These are phyloP conservation scores for Ptychadena robeensis DNA, from an alignment of 2,797 vertebrate genomes.

Conservation along the genomic window DNA sequence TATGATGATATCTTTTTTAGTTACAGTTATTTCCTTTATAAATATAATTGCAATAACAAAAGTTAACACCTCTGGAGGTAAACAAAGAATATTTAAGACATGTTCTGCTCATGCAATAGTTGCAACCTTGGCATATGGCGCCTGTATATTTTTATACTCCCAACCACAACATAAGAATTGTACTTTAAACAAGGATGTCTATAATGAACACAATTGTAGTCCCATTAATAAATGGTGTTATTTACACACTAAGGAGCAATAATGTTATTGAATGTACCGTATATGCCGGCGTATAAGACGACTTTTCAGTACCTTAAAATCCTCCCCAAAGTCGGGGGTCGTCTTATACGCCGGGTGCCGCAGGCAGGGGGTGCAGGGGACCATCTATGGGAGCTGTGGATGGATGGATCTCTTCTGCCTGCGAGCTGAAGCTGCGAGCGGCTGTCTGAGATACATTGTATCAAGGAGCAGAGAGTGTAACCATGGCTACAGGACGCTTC, in stretches of 20 bases:
- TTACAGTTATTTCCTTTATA: conserved; percentile 29
- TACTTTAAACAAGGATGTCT: conserved; percentile 4
- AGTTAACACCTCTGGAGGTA: conserved; percentile 5
- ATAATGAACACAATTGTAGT: conserved; percentile 36
- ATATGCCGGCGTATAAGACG: no score
- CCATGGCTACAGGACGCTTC: no score
- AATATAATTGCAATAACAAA: conserved; percentile 34
- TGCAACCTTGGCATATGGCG: conserved; percentile 23
- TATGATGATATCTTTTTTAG: conserved; percentile 16
- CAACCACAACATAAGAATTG: neutral
- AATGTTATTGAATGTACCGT: conserved; percentile 4
- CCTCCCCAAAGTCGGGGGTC: no score
- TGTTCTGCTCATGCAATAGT: conserved; percentile 46
- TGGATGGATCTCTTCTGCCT: no score
- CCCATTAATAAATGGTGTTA: conserved; percentile 32
- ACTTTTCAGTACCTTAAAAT: no score
- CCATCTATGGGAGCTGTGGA: no score
- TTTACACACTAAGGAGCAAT: conserved; percentile 41
- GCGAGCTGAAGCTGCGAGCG: no score
- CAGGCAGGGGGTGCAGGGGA: no score
- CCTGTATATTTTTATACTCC: conserved; percentile 41
- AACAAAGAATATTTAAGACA: conserved; percentile 25
- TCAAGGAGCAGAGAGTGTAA: no score
- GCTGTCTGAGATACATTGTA: no score
- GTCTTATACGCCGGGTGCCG: no score